Evolutionary conservation across 2,113 vertebrate genomes (phyloP).

Genomic region (Chionis minor): DNA sequence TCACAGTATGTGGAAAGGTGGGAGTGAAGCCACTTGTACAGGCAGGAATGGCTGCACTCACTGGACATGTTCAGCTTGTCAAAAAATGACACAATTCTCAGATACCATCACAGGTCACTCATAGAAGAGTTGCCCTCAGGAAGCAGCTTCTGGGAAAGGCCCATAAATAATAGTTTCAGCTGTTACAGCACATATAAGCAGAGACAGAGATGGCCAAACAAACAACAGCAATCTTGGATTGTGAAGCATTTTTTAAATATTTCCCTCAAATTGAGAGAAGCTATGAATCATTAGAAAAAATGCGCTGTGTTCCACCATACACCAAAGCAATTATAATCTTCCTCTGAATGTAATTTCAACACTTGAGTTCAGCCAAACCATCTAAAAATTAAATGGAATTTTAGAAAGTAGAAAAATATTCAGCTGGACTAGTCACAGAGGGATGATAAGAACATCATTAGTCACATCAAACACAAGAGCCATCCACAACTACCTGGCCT

Average conservation of each 20-base stretch:
- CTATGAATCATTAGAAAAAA: neutral
- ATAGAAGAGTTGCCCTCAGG: neutral
- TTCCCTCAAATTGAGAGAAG: neutral
- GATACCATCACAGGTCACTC: neutral
- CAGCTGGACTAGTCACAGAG: neutral
- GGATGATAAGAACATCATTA: neutral
- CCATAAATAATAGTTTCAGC: neutral
- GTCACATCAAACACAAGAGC: neutral
- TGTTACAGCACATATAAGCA: neutral
- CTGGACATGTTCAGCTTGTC: neutral
- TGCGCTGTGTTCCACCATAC: neutral
- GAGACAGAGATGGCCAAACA: neutral
- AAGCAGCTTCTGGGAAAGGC: neutral
- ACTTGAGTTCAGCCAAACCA: neutral
- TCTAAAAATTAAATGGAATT: neutral
- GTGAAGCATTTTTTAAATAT: neutral
- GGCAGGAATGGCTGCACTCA: neutral
- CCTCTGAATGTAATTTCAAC: neutral
- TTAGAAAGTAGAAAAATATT: neutral
- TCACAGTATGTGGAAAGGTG: neutral
- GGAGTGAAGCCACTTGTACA: neutral
- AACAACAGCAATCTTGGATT: neutral
- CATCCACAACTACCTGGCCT: neutral
- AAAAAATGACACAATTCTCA: neutral
- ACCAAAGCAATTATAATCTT: neutral